A percentile compares a stretch with the other conserved stretches of the same genome.
phyloP scores from a whole-genome alignment of 2,888 invertebrate species.

The Rhodophaea formosa region DNA sequence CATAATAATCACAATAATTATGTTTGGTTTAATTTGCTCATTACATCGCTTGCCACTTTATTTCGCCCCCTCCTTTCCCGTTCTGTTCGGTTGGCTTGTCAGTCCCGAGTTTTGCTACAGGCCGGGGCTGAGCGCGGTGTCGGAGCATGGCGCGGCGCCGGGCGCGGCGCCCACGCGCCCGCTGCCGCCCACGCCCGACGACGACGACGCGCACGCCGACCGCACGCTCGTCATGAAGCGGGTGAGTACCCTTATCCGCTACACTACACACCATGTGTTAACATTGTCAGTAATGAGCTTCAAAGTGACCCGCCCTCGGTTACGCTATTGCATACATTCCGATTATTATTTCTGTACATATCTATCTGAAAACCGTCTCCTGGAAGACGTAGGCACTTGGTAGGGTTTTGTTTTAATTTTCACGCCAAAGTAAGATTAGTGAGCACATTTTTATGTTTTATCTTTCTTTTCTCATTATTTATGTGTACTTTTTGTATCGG shows the following conservation, averaged over 20 bases:
- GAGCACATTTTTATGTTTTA: conserved; percentile 53
- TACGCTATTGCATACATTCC: background rate
- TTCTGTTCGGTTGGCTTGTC: conserved; percentile 65
- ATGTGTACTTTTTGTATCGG: conserved; percentile 72
- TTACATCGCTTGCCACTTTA: conserved; percentile 34
- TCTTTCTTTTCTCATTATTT: conserved; percentile 52
- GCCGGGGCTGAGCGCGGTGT: conserved; percentile 84
- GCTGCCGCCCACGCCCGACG: conserved; percentile 96
- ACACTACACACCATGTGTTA: conserved; percentile 13
- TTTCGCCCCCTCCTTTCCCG: conserved; percentile 36
- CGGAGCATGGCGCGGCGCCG: conserved; percentile 70
- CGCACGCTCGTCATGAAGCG: conserved; percentile 95
- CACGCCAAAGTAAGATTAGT: conserved; percentile 79
- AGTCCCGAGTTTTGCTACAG: conserved; percentile 93
- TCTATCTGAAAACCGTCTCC: background rate
- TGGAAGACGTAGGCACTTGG: background rate
- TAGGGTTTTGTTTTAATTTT: conserved; percentile 33
- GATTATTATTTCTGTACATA: background rate
- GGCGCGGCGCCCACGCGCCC: conserved; percentile 94
- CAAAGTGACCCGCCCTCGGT: background rate
- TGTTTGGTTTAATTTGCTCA: conserved; percentile 39
- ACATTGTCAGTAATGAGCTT: background rate
- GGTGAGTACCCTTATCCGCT: conserved; percentile 81
- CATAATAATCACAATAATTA: background rate
- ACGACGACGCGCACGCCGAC: conserved; percentile 90